Evolutionary conservation across 92 coral and sea anemone species (phyloP).

Genomic region (Phymanthus crucifer): DNA sequence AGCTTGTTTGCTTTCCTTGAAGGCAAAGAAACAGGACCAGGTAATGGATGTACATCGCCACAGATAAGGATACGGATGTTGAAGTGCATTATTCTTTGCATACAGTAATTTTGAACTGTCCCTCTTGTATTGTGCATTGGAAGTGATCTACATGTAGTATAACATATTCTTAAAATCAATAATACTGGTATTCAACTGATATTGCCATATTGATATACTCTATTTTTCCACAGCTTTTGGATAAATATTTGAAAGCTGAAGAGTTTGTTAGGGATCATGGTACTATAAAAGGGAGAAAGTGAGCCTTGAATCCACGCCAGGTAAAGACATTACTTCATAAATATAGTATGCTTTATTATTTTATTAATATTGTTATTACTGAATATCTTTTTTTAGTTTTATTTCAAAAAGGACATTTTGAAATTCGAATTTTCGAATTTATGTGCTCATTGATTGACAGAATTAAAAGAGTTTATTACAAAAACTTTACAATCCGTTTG

Average conservation of each 20-base stretch:
- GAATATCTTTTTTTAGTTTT: too few relatives aligned
- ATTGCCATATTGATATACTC: not conserved
- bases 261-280: not conserved
- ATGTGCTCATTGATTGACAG: not conserved
- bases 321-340: not conserved
- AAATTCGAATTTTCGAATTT: too few relatives aligned
- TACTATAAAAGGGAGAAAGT: not conserved
- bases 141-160: not conserved
- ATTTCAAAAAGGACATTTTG: not conserved
- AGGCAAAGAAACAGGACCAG: not conserved
- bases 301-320: not conserved
- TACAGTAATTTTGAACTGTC: too few relatives aligned
- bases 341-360: too few relatives aligned
- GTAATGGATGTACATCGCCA: conserved; percentile 17
- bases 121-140: too few relatives aligned
- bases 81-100: too few relatives aligned
- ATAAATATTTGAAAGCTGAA: not conserved
- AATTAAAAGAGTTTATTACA: too few relatives aligned
- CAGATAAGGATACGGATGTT: too few relatives aligned
- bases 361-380: too few relatives aligned
- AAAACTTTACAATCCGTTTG: not conserved
- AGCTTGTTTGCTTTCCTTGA: not conserved
- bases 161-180: not conserved
- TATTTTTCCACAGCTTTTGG: not conserved
- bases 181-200: too few relatives aligned